Percentiles rank a stretch among this genome's conserved stretches.
These are phyloP conservation scores for Chroicocephalus ridibundus DNA, from an alignment of 2,113 vertebrate species.

Conservation along the genomic window DNA sequence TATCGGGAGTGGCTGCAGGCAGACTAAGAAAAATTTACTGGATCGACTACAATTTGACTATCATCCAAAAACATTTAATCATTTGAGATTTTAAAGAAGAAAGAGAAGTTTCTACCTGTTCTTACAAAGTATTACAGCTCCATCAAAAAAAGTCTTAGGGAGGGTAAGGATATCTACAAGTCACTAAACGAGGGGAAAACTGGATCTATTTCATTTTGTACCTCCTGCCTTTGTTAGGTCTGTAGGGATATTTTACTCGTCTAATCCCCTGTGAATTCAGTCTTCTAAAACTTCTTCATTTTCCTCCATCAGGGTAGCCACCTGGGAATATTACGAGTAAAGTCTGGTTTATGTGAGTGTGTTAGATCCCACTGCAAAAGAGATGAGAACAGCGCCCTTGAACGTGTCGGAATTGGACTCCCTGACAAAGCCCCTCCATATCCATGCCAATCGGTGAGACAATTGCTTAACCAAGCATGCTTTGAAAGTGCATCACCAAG, in stretches of 20 bases:
- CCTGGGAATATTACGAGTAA: background rate
- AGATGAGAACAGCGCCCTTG: background rate
- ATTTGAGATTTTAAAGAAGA: background rate
- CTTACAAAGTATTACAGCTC: background rate
- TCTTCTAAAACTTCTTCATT: background rate
- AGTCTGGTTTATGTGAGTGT: background rate
- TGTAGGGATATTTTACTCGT: background rate
- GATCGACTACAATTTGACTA: background rate
- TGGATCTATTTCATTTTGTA: background rate
- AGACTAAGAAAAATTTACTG: background rate
- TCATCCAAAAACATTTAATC: background rate
- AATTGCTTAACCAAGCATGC: slow-evolving; percentile 28
- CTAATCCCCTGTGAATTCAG: background rate
- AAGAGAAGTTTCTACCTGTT: background rate
- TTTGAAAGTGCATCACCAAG: slow-evolving; percentile 31
- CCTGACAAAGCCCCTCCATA: background rate
- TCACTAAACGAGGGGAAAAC: background rate
- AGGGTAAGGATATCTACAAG: background rate
- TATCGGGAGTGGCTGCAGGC: background rate
- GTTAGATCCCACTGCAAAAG: background rate
- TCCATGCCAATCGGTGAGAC: background rate
- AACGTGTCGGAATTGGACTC: background rate
- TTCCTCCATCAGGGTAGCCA: background rate
- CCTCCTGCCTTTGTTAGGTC: background rate
- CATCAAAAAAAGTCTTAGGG: background rate